These are phyloP conservation scores for Serilophus lunatus DNA, from an alignment of 2,113 vertebrate species.

Conservation along the genomic window DNA sequence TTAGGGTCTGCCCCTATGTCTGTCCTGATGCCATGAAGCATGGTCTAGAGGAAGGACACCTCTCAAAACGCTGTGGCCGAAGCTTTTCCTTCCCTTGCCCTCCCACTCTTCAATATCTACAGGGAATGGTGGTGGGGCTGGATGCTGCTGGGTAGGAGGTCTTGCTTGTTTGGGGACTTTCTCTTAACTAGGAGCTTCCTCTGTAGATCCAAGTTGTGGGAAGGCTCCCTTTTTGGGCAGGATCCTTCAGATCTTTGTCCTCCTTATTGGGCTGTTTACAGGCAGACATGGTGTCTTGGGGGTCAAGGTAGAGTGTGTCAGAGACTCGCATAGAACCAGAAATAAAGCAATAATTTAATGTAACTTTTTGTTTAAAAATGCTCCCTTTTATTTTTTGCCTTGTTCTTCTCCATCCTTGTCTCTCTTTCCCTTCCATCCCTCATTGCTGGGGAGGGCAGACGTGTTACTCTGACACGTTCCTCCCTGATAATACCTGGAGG, in stretches of 20 bases:
- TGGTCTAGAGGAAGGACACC: not conserved
- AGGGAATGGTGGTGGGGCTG: not conserved
- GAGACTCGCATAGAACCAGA: slow-evolving; percentile 34
- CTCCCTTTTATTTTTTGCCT: not conserved
- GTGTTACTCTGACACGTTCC: not conserved
- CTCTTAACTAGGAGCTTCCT: not conserved
- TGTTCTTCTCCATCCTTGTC: not conserved
- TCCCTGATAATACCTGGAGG: not conserved
- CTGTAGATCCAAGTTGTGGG: not conserved
- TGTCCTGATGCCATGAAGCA: not conserved
- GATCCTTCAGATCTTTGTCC: slow-evolving; percentile 27
- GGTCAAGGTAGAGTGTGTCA: not conserved
- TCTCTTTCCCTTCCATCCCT: rapidly evolving
- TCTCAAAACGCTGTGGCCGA: not conserved
- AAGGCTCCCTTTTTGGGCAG: slow-evolving; percentile 9
- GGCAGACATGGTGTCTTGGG: not conserved
- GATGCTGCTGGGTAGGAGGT: not conserved
- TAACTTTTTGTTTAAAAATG: not conserved
- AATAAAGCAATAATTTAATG: slow-evolving; percentile 67
- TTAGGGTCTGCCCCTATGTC: not conserved
- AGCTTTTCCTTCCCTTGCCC: not conserved
- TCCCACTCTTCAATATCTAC: not conserved
- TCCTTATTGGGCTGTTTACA: not conserved
- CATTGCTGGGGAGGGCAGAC: not conserved
- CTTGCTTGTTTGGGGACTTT: not conserved